Percentiles rank a stretch among this genome's conserved stretches.
Evolutionary conservation across 2,113 vertebrate genomes (phyloP).

Genomic region (Mus pahari): DNA sequence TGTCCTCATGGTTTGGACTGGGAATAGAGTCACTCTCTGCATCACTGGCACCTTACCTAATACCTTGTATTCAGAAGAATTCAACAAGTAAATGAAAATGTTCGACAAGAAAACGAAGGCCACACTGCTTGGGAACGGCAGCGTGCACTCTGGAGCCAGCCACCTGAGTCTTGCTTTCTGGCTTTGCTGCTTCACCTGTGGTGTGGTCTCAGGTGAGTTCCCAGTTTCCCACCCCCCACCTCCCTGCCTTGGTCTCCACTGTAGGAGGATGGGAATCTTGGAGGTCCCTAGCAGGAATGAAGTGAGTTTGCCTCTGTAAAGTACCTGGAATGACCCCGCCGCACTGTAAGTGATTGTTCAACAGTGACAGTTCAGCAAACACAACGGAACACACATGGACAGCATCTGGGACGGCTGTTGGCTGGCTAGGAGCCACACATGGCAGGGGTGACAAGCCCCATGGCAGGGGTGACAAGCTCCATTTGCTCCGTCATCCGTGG

Average conservation of each 20-base stretch:
- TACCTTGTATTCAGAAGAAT: background rate
- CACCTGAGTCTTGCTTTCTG: background rate
- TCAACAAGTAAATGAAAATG: background rate
- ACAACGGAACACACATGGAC: constrained; percentile 48
- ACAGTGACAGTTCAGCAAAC: background rate
- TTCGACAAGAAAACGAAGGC: background rate
- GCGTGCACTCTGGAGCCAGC: accelerated
- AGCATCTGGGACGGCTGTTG: background rate
- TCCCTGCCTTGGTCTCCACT: constrained; percentile 19
- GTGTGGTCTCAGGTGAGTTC: background rate
- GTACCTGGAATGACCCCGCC: constrained; percentile 57
- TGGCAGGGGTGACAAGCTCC: background rate
- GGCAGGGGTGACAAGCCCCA: background rate
- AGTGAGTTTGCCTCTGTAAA: background rate
- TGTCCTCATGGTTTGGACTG: background rate
- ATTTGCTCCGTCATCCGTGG: background rate
- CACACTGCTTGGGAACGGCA: accelerated
- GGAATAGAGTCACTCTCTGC: too few species aligned
- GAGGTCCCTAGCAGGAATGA: background rate
- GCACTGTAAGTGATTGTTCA: constrained; percentile 50
- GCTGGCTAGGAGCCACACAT: background rate
- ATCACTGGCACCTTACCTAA: background rate
- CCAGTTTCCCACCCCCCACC: too few species aligned
- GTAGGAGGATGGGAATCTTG: background rate
- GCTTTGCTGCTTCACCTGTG: background rate